Base-by-base conservation (phyloP, 2,888 invertebrate genomes). In the Lepas anatifera region DNA sequence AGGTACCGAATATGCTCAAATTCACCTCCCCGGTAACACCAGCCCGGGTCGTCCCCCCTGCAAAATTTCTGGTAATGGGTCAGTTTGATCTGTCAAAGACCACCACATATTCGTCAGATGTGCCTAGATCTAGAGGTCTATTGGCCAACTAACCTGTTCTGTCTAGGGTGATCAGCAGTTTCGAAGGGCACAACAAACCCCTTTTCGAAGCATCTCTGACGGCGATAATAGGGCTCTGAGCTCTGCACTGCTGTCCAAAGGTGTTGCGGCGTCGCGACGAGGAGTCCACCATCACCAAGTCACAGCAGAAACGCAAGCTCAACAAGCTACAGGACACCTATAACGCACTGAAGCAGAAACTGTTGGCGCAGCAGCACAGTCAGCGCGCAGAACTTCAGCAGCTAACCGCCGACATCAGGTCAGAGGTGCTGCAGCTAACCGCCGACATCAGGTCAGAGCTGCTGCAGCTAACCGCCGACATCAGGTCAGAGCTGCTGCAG, bases 251-350 rank as follows among this genome's bases (percentile, higher is more conserved):
- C 29, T 73, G 2, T 73, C 73, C 8, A 69, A 72, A 29, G 74
- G 73, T 50, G 73, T 74, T 3, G 70, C 39, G 22, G 48, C 73
- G 52, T 72, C 73, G 46, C 66, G 73, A 16, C 68, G 70, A 18
- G 69, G 74, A 25, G 74, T 75, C 74, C 71, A 72, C 71, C 72
- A 73, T 63, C 72, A 74, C 29, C 72, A 73, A 41, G 71, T 88
- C 88, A 68, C 87, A 90, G 75, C 91, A 91, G 76, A 90, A 90
- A 76, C 83, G 89, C 13, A 84, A 87, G 74, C 83, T 91, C 8
- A 89, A 88, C 74, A 89, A 88, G 72, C 83, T 91, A 75, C 86
- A 89, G 68, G 92, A 92, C 77, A 79, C 84, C 0, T 85, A 90
- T 1, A 87, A 87, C 70, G 80, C 80, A 4, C 79, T 91, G 27